These are phyloP conservation scores for Oncorhynchus nerka DNA, from an alignment of 2,113 vertebrate species.

Conservation along the genomic window DNA sequence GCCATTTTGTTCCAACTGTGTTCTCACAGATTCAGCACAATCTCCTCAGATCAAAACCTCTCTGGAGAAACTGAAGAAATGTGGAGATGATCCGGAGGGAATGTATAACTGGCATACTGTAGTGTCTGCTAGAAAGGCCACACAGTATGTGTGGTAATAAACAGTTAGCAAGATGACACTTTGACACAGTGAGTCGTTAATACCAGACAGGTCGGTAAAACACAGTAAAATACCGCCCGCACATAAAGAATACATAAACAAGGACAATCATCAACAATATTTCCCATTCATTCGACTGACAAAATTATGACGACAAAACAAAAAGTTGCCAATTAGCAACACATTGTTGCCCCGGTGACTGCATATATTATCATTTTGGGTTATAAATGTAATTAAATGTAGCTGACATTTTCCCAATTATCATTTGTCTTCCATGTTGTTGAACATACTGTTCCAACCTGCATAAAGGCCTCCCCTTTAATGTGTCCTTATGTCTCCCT, in stretches of 20 bases:
- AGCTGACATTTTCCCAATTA: too few relatives aligned
- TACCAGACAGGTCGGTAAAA: not conserved
- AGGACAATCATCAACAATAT: not conserved
- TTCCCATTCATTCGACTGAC: not conserved
- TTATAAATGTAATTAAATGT: too few relatives aligned
- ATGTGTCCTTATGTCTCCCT: too few relatives aligned
- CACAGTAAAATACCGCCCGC: not conserved
- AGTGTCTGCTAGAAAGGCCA: conserved; percentile 3
- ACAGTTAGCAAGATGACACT: not conserved
- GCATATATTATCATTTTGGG: too few relatives aligned
- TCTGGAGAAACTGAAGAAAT: conserved; percentile 29
- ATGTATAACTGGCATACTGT: not conserved
- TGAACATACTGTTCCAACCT: too few relatives aligned
- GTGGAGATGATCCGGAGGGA: conserved; percentile 42
- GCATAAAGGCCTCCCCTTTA: too few relatives aligned
- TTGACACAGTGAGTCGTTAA: not conserved
- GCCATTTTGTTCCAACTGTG: conserved; percentile 47
- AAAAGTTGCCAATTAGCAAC: not conserved
- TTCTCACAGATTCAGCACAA: conserved; percentile 40
- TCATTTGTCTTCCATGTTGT: too few relatives aligned
- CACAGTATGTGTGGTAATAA: not conserved
- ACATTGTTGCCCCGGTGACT: not conserved
- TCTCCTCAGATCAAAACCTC: conserved; percentile 47
- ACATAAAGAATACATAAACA: not conserved
- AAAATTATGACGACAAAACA: not conserved